Conservation (phyloP, 2,888 invertebrate species). For the Portevinia maculata region DNA sequence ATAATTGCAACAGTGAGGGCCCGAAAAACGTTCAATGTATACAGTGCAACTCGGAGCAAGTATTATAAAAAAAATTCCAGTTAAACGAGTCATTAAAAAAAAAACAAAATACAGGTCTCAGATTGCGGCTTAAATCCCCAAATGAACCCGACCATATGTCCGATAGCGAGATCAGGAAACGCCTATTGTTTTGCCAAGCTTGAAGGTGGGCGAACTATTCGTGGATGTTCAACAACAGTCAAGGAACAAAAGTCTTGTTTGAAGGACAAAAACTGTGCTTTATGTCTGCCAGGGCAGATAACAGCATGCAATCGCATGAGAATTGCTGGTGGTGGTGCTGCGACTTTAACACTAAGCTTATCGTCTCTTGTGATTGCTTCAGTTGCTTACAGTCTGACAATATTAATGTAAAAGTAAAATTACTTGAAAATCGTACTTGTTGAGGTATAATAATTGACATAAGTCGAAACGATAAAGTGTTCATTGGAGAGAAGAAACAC, state of each 20-base stretch:
- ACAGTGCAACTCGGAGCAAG: constrained; percentile 76
- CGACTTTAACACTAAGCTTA: constrained; percentile 30
- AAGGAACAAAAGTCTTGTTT: constrained; percentile 75
- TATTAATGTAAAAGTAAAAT: no score
- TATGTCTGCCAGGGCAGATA: constrained; percentile 76
- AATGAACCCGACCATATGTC: constrained; percentile 70
- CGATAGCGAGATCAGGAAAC: constrained; percentile 75
- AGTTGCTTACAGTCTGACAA: no score
- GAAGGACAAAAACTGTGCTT: constrained; percentile 62
- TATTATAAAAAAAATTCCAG: constrained; percentile 42
- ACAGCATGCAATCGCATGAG: constrained; percentile 72
- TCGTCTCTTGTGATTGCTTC: no score
- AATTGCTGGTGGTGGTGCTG: constrained; percentile 4
- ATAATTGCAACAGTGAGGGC: constrained; percentile 76
- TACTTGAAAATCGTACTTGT: no score
- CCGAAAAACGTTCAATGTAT: constrained; percentile 75
- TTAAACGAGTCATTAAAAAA: background rate
- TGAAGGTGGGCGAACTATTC: constrained; percentile 61
- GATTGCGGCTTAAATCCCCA: constrained; percentile 72
- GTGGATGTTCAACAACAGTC: constrained; percentile 75
- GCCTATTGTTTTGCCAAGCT: constrained; percentile 75
- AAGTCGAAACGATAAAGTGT: no score
- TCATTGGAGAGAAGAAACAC: no score
- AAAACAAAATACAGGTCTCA: constrained; percentile 62
- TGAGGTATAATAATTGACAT: no score